Evolutionary conservation across 1,140 invertebrate species (phyloP).

Genomic region (Bombus confusus): DNA sequence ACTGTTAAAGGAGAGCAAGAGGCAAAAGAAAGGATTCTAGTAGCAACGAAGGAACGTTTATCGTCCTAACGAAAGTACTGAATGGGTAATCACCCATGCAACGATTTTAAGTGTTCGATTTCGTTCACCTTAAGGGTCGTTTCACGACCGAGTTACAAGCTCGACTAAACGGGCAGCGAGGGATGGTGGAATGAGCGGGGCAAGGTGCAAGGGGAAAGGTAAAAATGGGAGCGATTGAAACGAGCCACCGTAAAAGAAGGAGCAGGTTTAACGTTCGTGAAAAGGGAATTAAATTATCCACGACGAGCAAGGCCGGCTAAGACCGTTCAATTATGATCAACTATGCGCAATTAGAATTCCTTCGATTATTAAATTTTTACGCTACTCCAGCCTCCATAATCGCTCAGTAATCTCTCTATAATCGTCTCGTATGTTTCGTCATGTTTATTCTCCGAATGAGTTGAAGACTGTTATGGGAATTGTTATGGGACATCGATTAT

Average conservation of each 20-base stretch:
- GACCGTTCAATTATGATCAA: slow-evolving; percentile 18
- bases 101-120: slow-evolving; percentile 46
- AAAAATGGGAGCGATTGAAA: slow-evolving; percentile 11
- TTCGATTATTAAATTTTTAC: slow-evolving; percentile 17
- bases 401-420: too few species aligned
- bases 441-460: not conserved
- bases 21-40: not conserved
- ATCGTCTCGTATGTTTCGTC: too few species aligned
- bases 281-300: slow-evolving; percentile 28
- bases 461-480: too few species aligned
- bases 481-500: too few species aligned
- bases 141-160: slow-evolving; percentile 40
- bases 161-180: not conserved
- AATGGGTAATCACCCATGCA: slow-evolving; percentile 47
- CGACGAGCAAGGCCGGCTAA: not conserved
- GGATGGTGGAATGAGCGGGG: not conserved
- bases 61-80: slow-evolving; percentile 41
- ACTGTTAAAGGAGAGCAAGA: not conserved
- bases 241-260: slow-evolving; percentile 8
- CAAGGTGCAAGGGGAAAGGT: not conserved
- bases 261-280: slow-evolving; percentile 7
- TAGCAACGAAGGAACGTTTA: slow-evolving; percentile 39
- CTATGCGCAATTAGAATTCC: slow-evolving; percentile 26
- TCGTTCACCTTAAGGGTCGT: slow-evolving; percentile 34
- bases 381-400: not conserved